Evolutionary conservation across 2,113 vertebrate genomes (phyloP).

Genomic region (Solenodon paradoxus): DNA sequence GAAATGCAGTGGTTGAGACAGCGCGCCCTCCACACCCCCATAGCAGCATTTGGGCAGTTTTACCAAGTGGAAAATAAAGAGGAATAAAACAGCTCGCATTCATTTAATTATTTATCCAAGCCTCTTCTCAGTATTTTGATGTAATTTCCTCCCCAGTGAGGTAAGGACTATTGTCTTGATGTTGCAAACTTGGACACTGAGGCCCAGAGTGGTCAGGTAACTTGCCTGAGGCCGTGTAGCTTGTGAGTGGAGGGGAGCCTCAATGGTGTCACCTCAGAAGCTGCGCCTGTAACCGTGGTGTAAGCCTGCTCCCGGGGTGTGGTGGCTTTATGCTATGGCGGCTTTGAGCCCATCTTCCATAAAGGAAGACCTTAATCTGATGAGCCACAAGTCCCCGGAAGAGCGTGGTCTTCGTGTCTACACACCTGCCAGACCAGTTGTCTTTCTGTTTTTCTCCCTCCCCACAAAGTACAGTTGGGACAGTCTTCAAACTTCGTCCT

Average conservation of each 20-base stretch:
- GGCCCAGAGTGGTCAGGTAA: not conserved
- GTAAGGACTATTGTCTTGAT: not conserved
- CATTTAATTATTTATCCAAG: not conserved
- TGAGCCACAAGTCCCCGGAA: not conserved
- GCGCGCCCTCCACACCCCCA: fast-evolving
- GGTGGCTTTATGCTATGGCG: not conserved
- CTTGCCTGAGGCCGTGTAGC: not conserved
- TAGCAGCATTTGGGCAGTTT: not conserved
- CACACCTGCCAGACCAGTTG: not conserved
- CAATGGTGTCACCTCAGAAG: not conserved
- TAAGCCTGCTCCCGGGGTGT: not conserved
- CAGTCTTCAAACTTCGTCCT: not conserved
- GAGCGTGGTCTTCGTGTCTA: not conserved
- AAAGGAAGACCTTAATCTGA: not conserved
- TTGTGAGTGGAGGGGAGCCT: not conserved
- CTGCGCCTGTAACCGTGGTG: not conserved
- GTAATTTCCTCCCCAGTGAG: not conserved
- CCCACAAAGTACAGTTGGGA: not conserved
- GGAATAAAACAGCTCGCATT: not conserved
- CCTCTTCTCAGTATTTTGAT: not conserved
- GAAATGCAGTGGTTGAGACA: not conserved
- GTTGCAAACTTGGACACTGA: not conserved
- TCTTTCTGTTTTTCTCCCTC: not conserved
- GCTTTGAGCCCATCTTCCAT: not conserved
- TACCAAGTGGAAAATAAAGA: not conserved